Base-by-base conservation (phyloP, 2,888 invertebrate species). In the Eudemis profundana region DNA sequence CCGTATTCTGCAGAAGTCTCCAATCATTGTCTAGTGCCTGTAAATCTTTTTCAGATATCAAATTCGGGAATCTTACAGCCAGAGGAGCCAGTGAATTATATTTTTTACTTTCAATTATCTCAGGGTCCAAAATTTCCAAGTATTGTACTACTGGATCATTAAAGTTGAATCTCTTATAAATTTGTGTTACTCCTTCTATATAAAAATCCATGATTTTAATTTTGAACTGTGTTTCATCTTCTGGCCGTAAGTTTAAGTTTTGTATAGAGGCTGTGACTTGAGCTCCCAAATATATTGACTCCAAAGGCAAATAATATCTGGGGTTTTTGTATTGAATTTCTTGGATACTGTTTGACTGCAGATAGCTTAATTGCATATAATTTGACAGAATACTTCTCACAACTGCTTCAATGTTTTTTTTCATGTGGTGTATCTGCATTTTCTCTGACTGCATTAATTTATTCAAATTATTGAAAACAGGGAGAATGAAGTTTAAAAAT, bases 331-430 rank as follows among this genome's bases (percentile, higher is more conserved):
- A 50, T 10, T 17, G n/a, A n/a, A n/a, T n/a, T 4, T 33, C 50
- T 50, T 33, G 5, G 17, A 50, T 50, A 14, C 27, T 47, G 14
- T 27, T 49, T 23, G 8, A 12, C 10, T 27, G n/a, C 4, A 49
- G 15, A 5, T 49, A 15, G 27, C 10, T 33, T 7, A 14, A 0
- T 17, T 50, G 17, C 50, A 50, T 50, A 15, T 50, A 50, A 17
- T 50, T 50, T 50, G 33, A 15, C 7, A 50, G 15, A 8, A 50
- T 50, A 4, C 5, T 50, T 50, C 50, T 50, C 5, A 50, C 50
- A 33, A 50, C 14, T 17, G 50, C 33, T 50, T 50, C 50, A 15
- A 50, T n/a, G 12, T 50, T 50, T 50, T 50, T 50, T 23, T 27
- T 33, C 23, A 49, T 27, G 4, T 23, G n/a, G 4, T 49, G 49